Evolutionary conservation across 2,888 invertebrate genomes (phyloP).

Genomic region (Athalia circularis): DNA sequence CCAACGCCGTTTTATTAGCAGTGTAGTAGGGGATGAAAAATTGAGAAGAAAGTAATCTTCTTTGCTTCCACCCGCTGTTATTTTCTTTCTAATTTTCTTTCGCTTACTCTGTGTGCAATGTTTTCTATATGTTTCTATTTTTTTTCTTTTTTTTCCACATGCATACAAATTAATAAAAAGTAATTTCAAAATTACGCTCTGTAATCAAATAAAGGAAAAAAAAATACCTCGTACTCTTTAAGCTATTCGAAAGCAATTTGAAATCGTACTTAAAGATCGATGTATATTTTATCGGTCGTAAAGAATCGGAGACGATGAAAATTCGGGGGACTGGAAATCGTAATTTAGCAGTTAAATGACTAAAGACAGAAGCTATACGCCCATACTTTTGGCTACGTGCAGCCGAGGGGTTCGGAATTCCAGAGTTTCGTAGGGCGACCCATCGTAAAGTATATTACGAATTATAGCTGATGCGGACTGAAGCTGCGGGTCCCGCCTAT

Average conservation of each 20-base stretch:
- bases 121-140: not conserved
- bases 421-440: not conserved
- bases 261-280: not conserved
- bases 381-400: not conserved
- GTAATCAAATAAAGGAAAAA: not conserved
- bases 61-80: not conserved
- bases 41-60: slow-evolving; percentile 26
- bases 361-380: slow-evolving; percentile 6
- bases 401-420: not conserved
- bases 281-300: not conserved
- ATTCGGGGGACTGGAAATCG: slow-evolving; percentile 3
- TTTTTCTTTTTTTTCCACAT: not conserved
- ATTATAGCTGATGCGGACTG: not conserved
- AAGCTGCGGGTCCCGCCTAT: slow-evolving; percentile 21
- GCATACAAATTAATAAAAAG: not conserved
- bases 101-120: not conserved
- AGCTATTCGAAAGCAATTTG: not conserved
- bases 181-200: too few relatives aligned
- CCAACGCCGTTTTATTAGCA: slow-evolving; percentile 34
- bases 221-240: too few relatives aligned
- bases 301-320: not conserved
- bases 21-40: slow-evolving; percentile 15
- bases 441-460: slow-evolving; percentile 23
- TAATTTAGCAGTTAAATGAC: slow-evolving; percentile 1
- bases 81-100: not conserved